Conservation (phyloP, 2,888 invertebrate genomes). For the Ophion slaviceki region DNA sequence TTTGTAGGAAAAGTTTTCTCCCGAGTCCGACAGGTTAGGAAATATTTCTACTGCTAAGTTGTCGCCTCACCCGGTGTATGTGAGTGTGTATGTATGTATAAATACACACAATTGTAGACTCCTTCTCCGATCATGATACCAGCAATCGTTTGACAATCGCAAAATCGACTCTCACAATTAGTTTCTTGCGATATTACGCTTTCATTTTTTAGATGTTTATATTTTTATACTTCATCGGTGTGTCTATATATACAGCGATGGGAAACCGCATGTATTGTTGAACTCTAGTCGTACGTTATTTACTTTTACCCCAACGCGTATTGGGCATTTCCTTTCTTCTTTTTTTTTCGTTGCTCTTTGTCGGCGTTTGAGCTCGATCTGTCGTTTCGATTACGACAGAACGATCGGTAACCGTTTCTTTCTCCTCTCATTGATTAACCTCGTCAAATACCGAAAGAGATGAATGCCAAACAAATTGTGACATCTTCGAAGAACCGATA, state of each 20-base stretch:
- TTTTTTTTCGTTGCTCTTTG: neutral
- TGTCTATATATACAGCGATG: slow-evolving; percentile 75
- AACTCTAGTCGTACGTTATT: slow-evolving; percentile 83
- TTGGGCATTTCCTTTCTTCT: slow-evolving; percentile 69
- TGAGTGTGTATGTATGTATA: neutral
- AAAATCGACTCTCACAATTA: slow-evolving; percentile 68
- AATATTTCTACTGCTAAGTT: too few relatives aligned
- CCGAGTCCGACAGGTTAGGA: too few relatives aligned
- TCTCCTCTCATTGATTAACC: slow-evolving; percentile 23
- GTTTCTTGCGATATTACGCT: slow-evolving; percentile 72
- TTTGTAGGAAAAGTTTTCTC: too few relatives aligned
- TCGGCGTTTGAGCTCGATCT: slow-evolving; percentile 26
- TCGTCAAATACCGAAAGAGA: slow-evolving; percentile 26
- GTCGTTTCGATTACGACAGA: slow-evolving; percentile 31
- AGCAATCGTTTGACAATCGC: slow-evolving; percentile 67
- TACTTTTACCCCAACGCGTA: slow-evolving; percentile 72
- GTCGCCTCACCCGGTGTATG: too few relatives aligned
- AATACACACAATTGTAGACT: slow-evolving; percentile 35
- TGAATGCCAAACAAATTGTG: slow-evolving; percentile 4
- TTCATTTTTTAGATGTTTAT: slow-evolving; percentile 80
- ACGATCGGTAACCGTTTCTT: neutral
- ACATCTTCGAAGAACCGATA: slow-evolving; percentile 20
- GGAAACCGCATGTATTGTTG: slow-evolving; percentile 81
- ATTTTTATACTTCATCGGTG: slow-evolving; percentile 81
- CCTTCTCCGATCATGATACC: slow-evolving; percentile 55